Evolutionary conservation across 2,888 invertebrate species (phyloP), one percentile per base, ranked within the genome.

Genomic region (Danaus chrysippus): DNA sequence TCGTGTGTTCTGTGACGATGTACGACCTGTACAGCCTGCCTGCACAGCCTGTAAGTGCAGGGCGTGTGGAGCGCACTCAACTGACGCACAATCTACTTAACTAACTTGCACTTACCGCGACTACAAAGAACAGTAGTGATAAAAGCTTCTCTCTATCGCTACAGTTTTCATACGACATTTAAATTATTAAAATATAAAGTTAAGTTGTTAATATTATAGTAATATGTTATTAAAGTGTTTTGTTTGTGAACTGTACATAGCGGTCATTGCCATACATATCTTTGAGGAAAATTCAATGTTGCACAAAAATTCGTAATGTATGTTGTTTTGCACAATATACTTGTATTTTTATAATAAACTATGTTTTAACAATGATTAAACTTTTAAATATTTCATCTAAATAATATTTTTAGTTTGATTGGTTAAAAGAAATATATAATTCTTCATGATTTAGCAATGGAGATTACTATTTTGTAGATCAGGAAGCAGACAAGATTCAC

Each of bases 181-280:
- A 3, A 34, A 34, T 34, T 34, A 34, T 34, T 34, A 34, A 23
- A 34, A 6, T 3, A 34, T 3, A 3, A 0, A 34, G 8, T 6
- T 34, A 34, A 34, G 23, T 34, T 6, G 23, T 34, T 34, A 34
- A 34, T 34, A 34, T 34, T 34, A 10, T 49, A 49, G 0, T 17
- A 17, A 49, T 10, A 5, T 6, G 23, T 1, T 10, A 10, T 17
- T 49, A 15, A 17, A 49, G 2, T 15, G 1, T 1, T 34, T n/a
- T 42, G 12, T 41, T 6, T 5, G 15, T 9, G 15, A 42, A 54
- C 42, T 61, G 17, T 59, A 57, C 43, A 19, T 13, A 23, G 42
- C 59, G 64, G 66, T 63, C 66, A 66, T 66, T 64, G 66, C 63
- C 61, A 64, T 66, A 64, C 61, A 64, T 66, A 64, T 63, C 61